Evolutionary conservation across 2,113 vertebrate genomes (phyloP), one percentile per base, ranked within the genome.

Genomic region (Brienomyrus brachyistius): DNA sequence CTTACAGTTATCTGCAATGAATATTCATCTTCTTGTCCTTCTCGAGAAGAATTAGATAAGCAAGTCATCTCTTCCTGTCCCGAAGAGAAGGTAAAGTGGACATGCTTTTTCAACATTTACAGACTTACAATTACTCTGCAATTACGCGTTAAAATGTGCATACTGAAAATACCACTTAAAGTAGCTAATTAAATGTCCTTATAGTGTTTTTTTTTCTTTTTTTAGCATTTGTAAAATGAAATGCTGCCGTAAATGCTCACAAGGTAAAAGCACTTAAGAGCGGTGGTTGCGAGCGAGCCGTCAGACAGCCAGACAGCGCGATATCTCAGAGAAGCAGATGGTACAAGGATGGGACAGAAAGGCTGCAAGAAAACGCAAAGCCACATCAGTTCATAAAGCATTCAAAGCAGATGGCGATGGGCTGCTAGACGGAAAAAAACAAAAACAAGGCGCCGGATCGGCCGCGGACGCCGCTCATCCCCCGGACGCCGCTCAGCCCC

Each of bases 241-340:
- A 10, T 70, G 66, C 8, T 27, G 11, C 10, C 31, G 21, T 59
- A 23, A 56, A 54, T 5, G 15, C 19, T 51, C 17, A 0, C n/a
- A 54, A 87, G 83, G 9, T 31, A 54, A 35, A 35, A 4, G 15
- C 48, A 15, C 50, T 31, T 87, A 6, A 11, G 86, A 88, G 9
- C 54, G 52, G 50, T 45, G 56, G 54, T 17, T 48, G 86, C 0
- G 51, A 19, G 23, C 6, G 56, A 40, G 27, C 40, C 8, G 50
- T 51, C 15, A 47, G 54, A 45, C 87, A 88, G 23, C 15, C 31
- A 45, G 35, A 21, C 56, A 45, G 35, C 40, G 27, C 47, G 87
- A 45, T n/a, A 15, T 66, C 54, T 45, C 56, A 43, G 35, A 66
- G 19, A 21, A 62, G 87, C 87, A 88, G 87, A 88, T 88, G 87